Base-by-base conservation (phyloP, 2,888 invertebrate species). In the Chymomyza procnemis region DNA sequence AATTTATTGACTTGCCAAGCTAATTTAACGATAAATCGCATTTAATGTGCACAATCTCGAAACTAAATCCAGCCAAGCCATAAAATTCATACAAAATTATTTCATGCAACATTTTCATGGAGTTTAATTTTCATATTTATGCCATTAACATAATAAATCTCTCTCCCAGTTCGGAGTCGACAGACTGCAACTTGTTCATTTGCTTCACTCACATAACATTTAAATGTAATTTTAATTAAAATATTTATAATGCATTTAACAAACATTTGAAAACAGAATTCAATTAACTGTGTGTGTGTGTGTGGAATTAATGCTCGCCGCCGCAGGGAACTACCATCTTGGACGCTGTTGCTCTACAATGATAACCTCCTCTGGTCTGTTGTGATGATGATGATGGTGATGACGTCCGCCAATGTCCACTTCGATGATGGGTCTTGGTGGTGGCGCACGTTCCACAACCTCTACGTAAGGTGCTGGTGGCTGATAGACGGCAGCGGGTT, bases 401-500 rank as follows among this genome's bases (percentile, higher is more conserved):
- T 41, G 34, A 41, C 75, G 75, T 8, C 87, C 81, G 1, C 87
- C 83, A 47, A 83, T 73, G 61, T 83, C 80, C 70, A 83, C 72
- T 56, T 87, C 83, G 34, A 83, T 87, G 55, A 83, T 58, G 0
- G 83, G 87, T 12, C 81, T 74, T 18, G 61, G 64, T 18, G 84
- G 86, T 3, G 74, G 76, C 61, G 85, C 34, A 12, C 34, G 3
- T 41, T 41, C 34, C 12, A 41, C 88, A 1, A 84, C 88, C 67
- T 88, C 88, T 4, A 84, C 69, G 4, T 84, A 71, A 61, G 82
- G 87, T 47, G 61, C 70, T 34, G 76, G 73, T 34, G 76, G 84
- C 58, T 78, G 84, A 47, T 87, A 83, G 22, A 79, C 86, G 12
- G 66, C 71, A 0, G 87, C 87, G 8, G 85, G 81, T 5, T 66